Base-by-base conservation (phyloP, 2,797 vertebrate genomes). In the Vireo griseus region DNA sequence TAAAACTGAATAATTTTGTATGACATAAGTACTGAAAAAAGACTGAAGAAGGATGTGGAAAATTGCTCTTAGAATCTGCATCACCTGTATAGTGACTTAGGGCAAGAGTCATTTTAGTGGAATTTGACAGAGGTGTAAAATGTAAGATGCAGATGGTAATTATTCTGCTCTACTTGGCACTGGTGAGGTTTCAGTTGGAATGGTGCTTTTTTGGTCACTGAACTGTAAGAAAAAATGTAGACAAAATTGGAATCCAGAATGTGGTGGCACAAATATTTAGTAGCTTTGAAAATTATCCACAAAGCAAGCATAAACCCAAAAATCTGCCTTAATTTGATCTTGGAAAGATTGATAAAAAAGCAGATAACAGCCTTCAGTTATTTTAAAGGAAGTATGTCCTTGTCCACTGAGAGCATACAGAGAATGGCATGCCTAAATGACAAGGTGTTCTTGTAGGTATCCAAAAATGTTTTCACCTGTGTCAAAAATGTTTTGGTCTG, bases 111-210 rank as follows among this genome's bases (percentile, higher is more conserved):
- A 87, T 73, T 88, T 92, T 66, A 79, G 69, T 73, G 51, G 31
- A 39, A 84, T 91, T 89, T 93, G 63, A 85, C 63, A 91, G 78
- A 91, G 61, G 81, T 94, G 67, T 91, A 95, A 96, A 96, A 87
- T 65, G 40, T 61, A 73, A 87, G 78, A 59, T 73, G 80, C 89
- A 95, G 92, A 94, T 92, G 78, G 89, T 55, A 86, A 86, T 94
- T 93, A 92, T 93, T 94, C 91, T 90, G 91, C 95, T 96, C 92
- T 90, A 86, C 84, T 94, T 95, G 80, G 57, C 76, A 75, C 13
- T 83, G 69, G 73, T 94, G 63, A 85, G n/a, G 24, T 89, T 96
- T 95, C 75, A 66, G 44, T 28, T 77, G n/a, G 55, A 89, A 85
- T 24, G 40, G 8, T 91, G 45, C 0, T 28, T 81, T 77, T 95